A percentile compares a stretch with the other conserved stretches of the same genome.
Conservation (phyloP, 2,888 invertebrate species). For the Phyllotreta striolata region DNA sequence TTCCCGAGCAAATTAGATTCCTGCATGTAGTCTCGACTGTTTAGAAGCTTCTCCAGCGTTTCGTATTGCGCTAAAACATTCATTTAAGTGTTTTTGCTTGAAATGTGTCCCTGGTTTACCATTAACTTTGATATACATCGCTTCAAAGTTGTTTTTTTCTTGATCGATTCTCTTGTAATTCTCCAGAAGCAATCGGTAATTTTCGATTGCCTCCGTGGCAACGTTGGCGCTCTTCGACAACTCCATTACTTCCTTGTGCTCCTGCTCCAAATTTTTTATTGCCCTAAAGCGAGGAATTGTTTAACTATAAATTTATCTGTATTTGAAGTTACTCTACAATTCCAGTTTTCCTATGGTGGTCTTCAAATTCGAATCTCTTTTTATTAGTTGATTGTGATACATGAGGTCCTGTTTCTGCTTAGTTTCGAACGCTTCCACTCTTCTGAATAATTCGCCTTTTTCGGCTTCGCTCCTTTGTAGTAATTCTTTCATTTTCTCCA, state of each 20-base stretch:
- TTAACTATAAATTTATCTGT: slow-evolving; percentile 5
- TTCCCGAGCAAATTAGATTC: slow-evolving; percentile 37
- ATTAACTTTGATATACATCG: slow-evolving; percentile 43
- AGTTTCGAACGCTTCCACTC: slow-evolving; percentile 48
- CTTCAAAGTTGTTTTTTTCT: slow-evolving; percentile 43
- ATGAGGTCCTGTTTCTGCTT: slow-evolving; percentile 45
- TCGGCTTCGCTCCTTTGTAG: slow-evolving; percentile 45
- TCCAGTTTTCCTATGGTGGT: slow-evolving; percentile 40
- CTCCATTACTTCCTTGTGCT: slow-evolving; percentile 33
- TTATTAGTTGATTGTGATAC: slow-evolving; percentile 46
- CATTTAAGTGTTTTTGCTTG: neutral
- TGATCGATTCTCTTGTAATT: slow-evolving; percentile 40
- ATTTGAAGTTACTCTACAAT: slow-evolving; percentile 33
- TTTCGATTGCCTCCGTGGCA: slow-evolving; percentile 39
- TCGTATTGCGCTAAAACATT: slow-evolving; percentile 42
- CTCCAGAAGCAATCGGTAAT: slow-evolving; percentile 38
- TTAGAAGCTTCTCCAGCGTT: slow-evolving; percentile 38
- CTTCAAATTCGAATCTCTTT: slow-evolving; percentile 45
- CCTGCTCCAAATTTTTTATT: slow-evolving; percentile 39
- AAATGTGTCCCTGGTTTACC: slow-evolving; percentile 38
- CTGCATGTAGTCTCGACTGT: slow-evolving; percentile 20
- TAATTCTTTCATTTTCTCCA: slow-evolving; percentile 45
- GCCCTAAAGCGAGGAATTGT: slow-evolving; percentile 38
- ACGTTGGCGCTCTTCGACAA: slow-evolving; percentile 40
- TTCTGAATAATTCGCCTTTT: slow-evolving; percentile 45